Percentiles rank a stretch among this genome's conserved stretches.
phyloP scores from a whole-genome alignment of 35 echinoderm and acorn worm species.

The Chiridota heheva region DNA sequence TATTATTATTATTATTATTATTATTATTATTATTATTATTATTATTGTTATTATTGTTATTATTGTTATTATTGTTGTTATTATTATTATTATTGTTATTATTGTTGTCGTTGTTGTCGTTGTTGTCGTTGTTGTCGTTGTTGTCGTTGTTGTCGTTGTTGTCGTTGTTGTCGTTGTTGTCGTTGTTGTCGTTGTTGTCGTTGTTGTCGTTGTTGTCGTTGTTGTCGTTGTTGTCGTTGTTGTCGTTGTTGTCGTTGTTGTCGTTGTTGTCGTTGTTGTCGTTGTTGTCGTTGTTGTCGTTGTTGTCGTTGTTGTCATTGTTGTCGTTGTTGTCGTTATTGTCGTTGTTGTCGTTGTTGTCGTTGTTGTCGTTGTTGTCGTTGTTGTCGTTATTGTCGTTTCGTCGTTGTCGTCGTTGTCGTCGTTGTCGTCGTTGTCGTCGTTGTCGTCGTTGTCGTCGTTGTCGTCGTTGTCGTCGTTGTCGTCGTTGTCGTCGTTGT shows the following conservation, averaged over 20 bases:
- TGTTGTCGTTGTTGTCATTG: not conserved
- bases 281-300: conserved; percentile 6
- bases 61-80: conserved; percentile 8
- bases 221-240: conserved; percentile 6
- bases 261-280: conserved; percentile 8
- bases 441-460: not conserved
- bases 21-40: not conserved
- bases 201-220: conserved; percentile 6
- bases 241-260: not conserved
- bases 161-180: conserved; percentile 3
- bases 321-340: not conserved
- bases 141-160: conserved; percentile 10
- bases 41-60: conserved; percentile 4
- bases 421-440: not conserved
- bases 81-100: conserved; percentile 1
- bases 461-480: not conserved
- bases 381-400: not conserved
- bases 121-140: not conserved
- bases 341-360: not conserved
- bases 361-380: not conserved
- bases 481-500: not conserved
- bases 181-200: conserved; percentile 3
- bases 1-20: not conserved
- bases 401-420: not conserved
- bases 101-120: conserved; percentile 12